Conservation (phyloP, 2,888 invertebrate genomes). For the Catocala fraxini region DNA sequence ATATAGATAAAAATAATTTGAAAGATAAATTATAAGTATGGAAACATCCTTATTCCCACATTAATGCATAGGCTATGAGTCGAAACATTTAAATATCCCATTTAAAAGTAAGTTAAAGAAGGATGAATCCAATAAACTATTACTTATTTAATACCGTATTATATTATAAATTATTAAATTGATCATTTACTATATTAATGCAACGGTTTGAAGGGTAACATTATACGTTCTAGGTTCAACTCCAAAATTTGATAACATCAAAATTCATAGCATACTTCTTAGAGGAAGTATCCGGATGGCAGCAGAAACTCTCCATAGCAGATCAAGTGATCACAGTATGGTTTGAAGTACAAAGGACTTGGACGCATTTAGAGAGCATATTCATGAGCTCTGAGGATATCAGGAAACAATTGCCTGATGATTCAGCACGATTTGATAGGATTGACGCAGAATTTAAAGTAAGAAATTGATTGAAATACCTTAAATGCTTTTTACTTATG, state of each 20-base stretch:
- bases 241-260: slow-evolving; percentile 98
- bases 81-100: too few species aligned
- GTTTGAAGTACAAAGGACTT: slow-evolving; percentile 99
- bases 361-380: slow-evolving; percentile 99
- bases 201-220: too few species aligned
- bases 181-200: too few species aligned
- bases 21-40: too few species aligned
- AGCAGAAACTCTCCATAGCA: slow-evolving; percentile 95
- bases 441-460: slow-evolving; percentile 97
- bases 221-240: slow-evolving; percentile 90
- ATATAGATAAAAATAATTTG: too few species aligned
- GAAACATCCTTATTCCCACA: too few species aligned
- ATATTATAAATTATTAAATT: too few species aligned
- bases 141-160: too few species aligned
- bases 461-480: slow-evolving; percentile 18
- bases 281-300: slow-evolving; percentile 98
- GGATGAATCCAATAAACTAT: too few species aligned
- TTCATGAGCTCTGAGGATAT: slow-evolving; percentile 99
- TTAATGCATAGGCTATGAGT: too few species aligned
- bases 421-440: slow-evolving; percentile 96
- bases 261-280: slow-evolving; percentile 98
- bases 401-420: slow-evolving; percentile 96
- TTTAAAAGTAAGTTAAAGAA: too few species aligned
- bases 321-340: slow-evolving; percentile 97
- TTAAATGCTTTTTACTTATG: too few species aligned